Base-by-base conservation (phyloP, 2,888 invertebrate species). In the Onchidella celtica region DNA sequence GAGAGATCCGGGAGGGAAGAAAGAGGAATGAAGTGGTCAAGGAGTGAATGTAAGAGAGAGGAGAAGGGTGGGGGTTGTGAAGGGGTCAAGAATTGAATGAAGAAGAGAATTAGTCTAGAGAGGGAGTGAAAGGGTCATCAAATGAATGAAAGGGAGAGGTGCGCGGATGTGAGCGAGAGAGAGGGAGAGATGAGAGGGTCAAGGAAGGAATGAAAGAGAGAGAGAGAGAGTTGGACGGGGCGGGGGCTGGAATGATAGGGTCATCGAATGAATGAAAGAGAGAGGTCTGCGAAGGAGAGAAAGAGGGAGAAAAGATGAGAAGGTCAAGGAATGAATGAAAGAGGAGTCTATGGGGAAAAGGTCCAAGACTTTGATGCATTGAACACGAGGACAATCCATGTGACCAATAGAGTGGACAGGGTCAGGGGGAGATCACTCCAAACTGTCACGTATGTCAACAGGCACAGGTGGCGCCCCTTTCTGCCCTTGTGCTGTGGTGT, bases 361-460 rank as follows among this genome's bases (percentile, higher is more conserved):
- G 21, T 9, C 9, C 61, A 36, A 27, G 61, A 74, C 1, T 36
- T 24, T 24, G 11, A 38, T 1, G 27, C 21, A 57, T 55, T 72
- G 72, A 72, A 72, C 32, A 72, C 72, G 32, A 57, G 55, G 57
- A 72, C 34, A 32, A 32, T 65, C 47, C 27, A 32, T 21, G 47
- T 4, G 65, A 21, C 75, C 47, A 47, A 47, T 65, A 34, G 65
- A 65, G 75, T 47, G 65, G 32, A 3, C 47, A 3, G 36, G 70
- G 70, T 70, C 69, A 79, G 32, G 14, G 69, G n/a, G n/a, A n/a
- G 79, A 80, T 80, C 80, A 80, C 80, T 80, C 74, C 57, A 80
- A 68, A 65, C 80, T 80, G 80, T 80, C 80, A 80, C 80, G 55
- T 74, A 68, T 80, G 80, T 80, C 80, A 80, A 80, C 80, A 80